Conservation (phyloP, 2,888 invertebrate species). For the Parascotia fuliginaria region DNA sequence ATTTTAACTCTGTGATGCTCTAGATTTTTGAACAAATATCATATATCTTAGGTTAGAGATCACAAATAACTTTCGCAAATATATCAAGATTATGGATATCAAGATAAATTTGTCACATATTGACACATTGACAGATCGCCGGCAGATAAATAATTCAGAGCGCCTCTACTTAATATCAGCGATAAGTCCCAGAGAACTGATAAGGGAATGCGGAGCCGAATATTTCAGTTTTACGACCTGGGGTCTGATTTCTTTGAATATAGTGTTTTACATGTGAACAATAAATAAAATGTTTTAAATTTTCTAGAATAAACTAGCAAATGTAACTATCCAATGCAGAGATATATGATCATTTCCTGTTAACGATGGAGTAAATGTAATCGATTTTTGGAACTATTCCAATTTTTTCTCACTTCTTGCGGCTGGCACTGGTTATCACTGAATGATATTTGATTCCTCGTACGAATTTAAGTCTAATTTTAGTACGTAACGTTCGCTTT, state of each 20-base stretch:
- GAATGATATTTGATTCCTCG: constrained; percentile 75
- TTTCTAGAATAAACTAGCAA: constrained; percentile 48
- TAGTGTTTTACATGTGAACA: too few species aligned
- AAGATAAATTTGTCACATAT: constrained; percentile 68
- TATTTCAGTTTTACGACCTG: constrained; percentile 32
- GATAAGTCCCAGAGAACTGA: constrained; percentile 64
- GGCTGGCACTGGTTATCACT: constrained; percentile 74
- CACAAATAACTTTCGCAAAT: constrained; percentile 35
- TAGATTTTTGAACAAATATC: neutral
- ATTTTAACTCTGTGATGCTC: too few species aligned
- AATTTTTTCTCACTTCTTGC: constrained; percentile 65
- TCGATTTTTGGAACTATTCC: constrained; percentile 79
- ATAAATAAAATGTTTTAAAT: constrained; percentile 42
- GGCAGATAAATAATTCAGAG: constrained; percentile 58
- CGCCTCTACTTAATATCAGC: constrained; percentile 47
- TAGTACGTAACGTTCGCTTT: constrained; percentile 62
- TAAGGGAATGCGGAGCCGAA: constrained; percentile 41
- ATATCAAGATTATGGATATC: constrained; percentile 49
- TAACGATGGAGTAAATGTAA: constrained; percentile 75
- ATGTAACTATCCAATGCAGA: constrained; percentile 50
- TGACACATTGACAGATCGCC: constrained; percentile 77
- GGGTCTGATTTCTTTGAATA: constrained; percentile 36
- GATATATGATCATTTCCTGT: constrained; percentile 71
- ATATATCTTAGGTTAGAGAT: constrained; percentile 21
- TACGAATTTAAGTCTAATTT: constrained; percentile 77